Conservation (phyloP, 2,113 vertebrate species). For the rabbit (Oryctolagus cuniculus) region mOryCun1.1 NC_091433.1:189964001-189964500, state of each 20-base stretch:
- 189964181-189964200: not conserved
- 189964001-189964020: not conserved
- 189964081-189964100: not conserved
- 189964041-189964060: not conserved
- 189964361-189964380: not conserved
- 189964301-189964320: constrained; percentile 8
- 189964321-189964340: not conserved
- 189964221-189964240: not conserved
- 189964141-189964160: not conserved
- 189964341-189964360: not conserved
- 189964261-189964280: not conserved
- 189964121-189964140: not conserved
- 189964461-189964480: not conserved
- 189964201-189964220: not conserved
- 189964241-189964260: not conserved
- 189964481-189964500: not conserved
- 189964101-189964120: not conserved
- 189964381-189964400: not conserved
- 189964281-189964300: not conserved
- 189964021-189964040: not conserved
- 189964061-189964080: not conserved
- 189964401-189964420: not conserved
- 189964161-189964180: not conserved
- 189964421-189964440: constrained; percentile 25
- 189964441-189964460: not conserved